Percentiles rank a stretch among this genome's conserved stretches.
Evolutionary conservation across 1,140 invertebrate genomes (phyloP).

Genomic region (Apis florea): DNA sequence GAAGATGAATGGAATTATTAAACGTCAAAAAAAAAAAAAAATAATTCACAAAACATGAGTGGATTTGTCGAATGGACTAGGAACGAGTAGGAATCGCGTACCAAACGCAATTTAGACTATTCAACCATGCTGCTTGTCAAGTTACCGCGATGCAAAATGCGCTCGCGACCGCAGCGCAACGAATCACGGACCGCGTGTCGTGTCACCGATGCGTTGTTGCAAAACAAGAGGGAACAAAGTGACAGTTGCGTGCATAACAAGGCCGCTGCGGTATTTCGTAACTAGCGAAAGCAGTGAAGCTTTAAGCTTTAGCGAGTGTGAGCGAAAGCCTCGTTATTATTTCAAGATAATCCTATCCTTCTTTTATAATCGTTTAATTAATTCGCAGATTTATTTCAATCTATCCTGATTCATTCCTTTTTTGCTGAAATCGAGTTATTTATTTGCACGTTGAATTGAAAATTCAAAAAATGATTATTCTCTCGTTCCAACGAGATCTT

Average conservation of each 20-base stretch:
- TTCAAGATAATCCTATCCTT: no score
- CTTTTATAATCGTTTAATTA: no score
- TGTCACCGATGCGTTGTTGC: conserved; percentile 22
- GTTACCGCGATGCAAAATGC: conserved; percentile 47
- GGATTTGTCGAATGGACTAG: neutral
- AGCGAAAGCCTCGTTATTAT: neutral
- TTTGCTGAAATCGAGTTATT: no score
- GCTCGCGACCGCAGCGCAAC: conserved; percentile 26
- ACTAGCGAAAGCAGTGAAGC: neutral
- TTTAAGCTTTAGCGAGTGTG: neutral
- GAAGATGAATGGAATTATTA: neutral
- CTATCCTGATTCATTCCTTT: no score
- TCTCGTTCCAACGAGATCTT: no score
- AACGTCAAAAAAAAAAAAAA: neutral
- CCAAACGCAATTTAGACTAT: conserved; percentile 39
- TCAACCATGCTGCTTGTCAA: conserved; percentile 43
- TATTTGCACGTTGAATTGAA: no score
- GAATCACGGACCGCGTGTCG: conserved; percentile 26
- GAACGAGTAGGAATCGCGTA: conserved; percentile 24
- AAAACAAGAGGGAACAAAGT: conserved; percentile 27
- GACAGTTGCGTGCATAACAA: conserved; percentile 18
- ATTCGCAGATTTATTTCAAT: no score
- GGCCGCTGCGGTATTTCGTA: neutral
- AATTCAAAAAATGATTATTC: no score
- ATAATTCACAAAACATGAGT: neutral